These are phyloP conservation scores for Aquatica leii DNA, from an alignment of 2,888 invertebrate genomes.

Conservation along the genomic window DNA sequence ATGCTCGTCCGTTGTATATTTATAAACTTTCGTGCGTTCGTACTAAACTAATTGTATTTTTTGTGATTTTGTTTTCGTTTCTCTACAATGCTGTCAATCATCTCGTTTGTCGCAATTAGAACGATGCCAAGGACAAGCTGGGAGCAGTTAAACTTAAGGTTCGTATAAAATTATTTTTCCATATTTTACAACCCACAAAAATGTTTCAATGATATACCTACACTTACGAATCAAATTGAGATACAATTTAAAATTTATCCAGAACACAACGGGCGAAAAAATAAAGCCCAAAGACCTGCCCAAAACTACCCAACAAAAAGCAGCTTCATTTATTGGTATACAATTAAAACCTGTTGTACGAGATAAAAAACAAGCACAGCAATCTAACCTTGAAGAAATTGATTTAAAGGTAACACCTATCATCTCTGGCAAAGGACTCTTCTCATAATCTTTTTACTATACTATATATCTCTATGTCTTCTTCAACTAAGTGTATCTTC, in stretches of 20 bases:
- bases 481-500: too few species aligned
- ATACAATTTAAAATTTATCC: slow-evolving; percentile 26
- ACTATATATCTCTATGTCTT: neutral
- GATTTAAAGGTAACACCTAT: slow-evolving; percentile 56
- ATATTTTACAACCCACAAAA: slow-evolving; percentile 8
- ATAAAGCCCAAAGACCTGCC: slow-evolving; percentile 60
- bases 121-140: slow-evolving; percentile 40
- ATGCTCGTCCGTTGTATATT: too few species aligned
- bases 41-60: neutral
- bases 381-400: slow-evolving; percentile 52
- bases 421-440: slow-evolving; percentile 3
- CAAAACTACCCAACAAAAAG: slow-evolving; percentile 60
- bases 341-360: slow-evolving; percentile 68
- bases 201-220: too few species aligned
- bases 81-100: neutral
- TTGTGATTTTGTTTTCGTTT: neutral
- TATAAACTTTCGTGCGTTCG: too few species aligned
- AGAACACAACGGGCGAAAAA: slow-evolving; percentile 49
- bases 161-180: slow-evolving; percentile 32
- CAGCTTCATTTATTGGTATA: slow-evolving; percentile 67
- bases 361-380: slow-evolving; percentile 57
- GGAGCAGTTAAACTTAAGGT: slow-evolving; percentile 45
- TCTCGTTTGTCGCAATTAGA: neutral
- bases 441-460: neutral
- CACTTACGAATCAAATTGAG: too few species aligned